Evolutionary conservation across 1,140 invertebrate species (phyloP).

Genomic region (Ericerus pela): DNA sequence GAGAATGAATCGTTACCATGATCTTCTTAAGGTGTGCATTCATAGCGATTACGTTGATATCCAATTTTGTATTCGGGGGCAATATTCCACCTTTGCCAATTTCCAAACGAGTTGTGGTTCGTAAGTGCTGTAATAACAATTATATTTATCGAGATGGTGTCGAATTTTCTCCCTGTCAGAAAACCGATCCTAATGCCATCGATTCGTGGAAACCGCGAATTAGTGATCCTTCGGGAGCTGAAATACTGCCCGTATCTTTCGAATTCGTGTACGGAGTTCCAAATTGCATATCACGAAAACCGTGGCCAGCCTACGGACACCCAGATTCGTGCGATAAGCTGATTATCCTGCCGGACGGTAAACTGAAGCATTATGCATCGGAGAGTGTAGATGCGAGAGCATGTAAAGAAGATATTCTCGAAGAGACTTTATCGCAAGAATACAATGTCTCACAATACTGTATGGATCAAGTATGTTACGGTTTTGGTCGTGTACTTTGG

Average conservation of each 20-base stretch:
- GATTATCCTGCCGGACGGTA: conserved; percentile 47
- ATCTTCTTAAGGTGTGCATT: too few species aligned
- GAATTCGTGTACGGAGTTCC: conserved; percentile 47
- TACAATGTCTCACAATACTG: conserved; percentile 49
- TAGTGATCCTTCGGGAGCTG: too few species aligned
- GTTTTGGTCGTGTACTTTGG: conserved; percentile 11
- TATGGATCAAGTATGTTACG: conserved; percentile 48
- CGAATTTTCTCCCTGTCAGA: too few species aligned
- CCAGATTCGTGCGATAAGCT: conserved; percentile 41
- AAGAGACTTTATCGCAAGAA: conserved; percentile 31
- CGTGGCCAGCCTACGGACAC: conserved; percentile 56
- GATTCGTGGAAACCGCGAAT: too few species aligned
- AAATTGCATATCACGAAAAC: conserved; percentile 47
- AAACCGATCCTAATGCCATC: too few species aligned
- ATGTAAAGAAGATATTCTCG: conserved; percentile 21
- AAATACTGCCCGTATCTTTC: conserved; percentile 23
- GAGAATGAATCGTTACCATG: too few species aligned
- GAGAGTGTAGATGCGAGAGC: conserved; percentile 34
- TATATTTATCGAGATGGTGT: too few species aligned
- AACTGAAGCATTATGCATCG: conserved; percentile 49
- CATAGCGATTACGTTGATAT: too few species aligned
- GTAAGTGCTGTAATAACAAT: too few species aligned
- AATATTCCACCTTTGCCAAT: too few species aligned
- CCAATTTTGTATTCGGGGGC: too few species aligned
- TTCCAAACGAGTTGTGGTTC: too few species aligned